Evolutionary conservation across 2,113 vertebrate species (phyloP).

Genomic region (Hucho hucho): DNA sequence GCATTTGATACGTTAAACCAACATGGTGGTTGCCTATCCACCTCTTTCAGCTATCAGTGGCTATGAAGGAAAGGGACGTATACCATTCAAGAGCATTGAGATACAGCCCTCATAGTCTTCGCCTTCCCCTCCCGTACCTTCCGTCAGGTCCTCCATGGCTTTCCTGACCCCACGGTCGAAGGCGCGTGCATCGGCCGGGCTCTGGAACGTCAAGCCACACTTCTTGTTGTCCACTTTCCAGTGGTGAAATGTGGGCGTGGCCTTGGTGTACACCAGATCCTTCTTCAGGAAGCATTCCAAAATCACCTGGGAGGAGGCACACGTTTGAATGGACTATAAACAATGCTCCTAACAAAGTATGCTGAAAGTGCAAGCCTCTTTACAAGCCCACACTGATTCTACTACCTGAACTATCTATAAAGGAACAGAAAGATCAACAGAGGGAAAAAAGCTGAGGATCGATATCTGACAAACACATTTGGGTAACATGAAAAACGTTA

Average conservation of each 20-base stretch:
- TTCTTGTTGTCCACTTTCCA: conserved; percentile 95
- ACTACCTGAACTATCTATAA: too few relatives aligned
- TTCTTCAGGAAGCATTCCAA: conserved; percentile 94
- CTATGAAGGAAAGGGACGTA: too few relatives aligned
- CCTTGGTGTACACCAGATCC: conserved; percentile 95
- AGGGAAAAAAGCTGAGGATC: not conserved
- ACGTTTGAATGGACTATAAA: too few relatives aligned
- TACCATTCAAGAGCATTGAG: too few relatives aligned
- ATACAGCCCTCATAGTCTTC: not conserved
- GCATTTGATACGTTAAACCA: too few relatives aligned
- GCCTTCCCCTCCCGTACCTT: conserved; percentile 78
- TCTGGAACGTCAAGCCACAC: conserved; percentile 95
- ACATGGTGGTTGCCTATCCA: too few relatives aligned
- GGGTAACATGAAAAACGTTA: too few relatives aligned
- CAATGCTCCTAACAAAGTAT: too few relatives aligned
- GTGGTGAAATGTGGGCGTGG: conserved; percentile 96
- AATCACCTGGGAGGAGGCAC: conserved; percentile 78
- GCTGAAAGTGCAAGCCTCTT: too few relatives aligned
- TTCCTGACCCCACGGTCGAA: conserved; percentile 95
- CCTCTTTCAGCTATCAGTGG: too few relatives aligned
- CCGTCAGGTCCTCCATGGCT: conserved; percentile 95
- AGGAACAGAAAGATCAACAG: not conserved
- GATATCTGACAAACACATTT: too few relatives aligned
- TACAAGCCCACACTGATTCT: not conserved
- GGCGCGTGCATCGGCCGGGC: conserved; percentile 89